Base-by-base conservation (phyloP, 2,797 vertebrate species). In the Australoheros facetus region DNA sequence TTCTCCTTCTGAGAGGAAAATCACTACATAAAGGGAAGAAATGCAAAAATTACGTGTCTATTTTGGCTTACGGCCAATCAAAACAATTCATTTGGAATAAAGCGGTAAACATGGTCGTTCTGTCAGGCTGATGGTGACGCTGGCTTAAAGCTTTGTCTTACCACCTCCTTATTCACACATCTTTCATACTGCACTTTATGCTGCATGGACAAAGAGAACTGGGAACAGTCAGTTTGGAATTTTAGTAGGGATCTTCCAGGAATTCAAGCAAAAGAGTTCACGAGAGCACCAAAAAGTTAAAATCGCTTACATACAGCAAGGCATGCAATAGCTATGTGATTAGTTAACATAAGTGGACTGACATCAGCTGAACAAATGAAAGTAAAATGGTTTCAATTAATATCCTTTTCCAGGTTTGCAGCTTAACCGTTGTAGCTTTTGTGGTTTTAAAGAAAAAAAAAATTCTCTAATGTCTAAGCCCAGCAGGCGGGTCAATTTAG, bases 81-180 rank as follows among this genome's bases (percentile, higher is more conserved):
- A 78, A 78, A 75, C 78, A 81, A 81, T 84, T 80, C 56, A 77
- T 84, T 74, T 71, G 45, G 56, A 72, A 71, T 62, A 32, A 60
- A 71, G 64, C n/a, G 5, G 70, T 73, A 77, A 80, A 80, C 70
- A 71, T 26, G 48, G 51, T 51, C 60, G 4, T 57, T 54, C 62
- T 32, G 78, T 59, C 78, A 56, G 78, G 78, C 78, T 71, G 78
- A 74, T 62, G 71, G 78, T 23, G 78, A 0, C 19, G 11, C 32
- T 80, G 83, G 79, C 75, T 21, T 51, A 7, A 13, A 54, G 78
- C 83, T 64, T 48, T 56, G 64, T 1, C 9, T 37, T 19, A 28
- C n/a, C 34, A 28, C 4, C 37, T 60, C 45, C 21, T 71, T 56
- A 71, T 60, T 60, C 37, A 55, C 23, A 16, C 16, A 3, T 37